phyloP scores from a whole-genome alignment of 2,888 invertebrate species.

The Phaonia tiefii region DNA sequence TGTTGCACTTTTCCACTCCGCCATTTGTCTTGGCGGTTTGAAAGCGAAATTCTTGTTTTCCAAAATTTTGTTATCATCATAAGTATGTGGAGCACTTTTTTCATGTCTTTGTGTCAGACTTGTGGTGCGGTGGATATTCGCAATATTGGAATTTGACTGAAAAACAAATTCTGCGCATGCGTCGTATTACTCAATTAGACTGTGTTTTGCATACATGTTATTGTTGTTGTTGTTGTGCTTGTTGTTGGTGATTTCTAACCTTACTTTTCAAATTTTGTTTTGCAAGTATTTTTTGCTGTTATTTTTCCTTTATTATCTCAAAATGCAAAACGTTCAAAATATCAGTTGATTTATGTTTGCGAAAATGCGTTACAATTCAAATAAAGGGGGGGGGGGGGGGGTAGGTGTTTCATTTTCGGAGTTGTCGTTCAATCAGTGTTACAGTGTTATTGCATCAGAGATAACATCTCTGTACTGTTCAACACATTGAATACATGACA shows the following conservation, averaged over 20 bases:
- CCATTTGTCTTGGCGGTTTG: not conserved
- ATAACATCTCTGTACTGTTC: not conserved
- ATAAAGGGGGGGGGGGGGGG: too few species aligned
- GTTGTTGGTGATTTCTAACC: conserved; percentile 38
- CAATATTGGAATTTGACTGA: not conserved
- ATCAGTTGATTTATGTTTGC: conserved; percentile 15
- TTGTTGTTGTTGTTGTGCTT: not conserved
- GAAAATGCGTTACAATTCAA: not conserved
- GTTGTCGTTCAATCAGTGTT: not conserved
- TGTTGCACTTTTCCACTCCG: conserved; percentile 22
- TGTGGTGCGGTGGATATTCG: not conserved
- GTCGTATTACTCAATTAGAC: conserved; percentile 45
- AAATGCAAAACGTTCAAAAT: conserved; percentile 14
- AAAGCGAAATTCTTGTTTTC: conserved; percentile 3
- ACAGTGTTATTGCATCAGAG: conserved; percentile 7
- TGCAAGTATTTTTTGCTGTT: too few species aligned
- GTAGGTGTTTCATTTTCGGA: too few species aligned
- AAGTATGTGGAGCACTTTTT: conserved; percentile 25
- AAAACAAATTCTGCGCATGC: not conserved
- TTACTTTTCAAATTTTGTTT: conserved; percentile 26
- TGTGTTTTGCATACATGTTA: not conserved
- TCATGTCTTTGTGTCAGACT: conserved; percentile 36
- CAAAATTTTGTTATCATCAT: conserved; percentile 23
- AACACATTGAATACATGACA: not conserved
- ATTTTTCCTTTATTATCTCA: not conserved